Conservation (phyloP, 2,113 vertebrate genomes). For the Amblyornis subalaris region DNA sequence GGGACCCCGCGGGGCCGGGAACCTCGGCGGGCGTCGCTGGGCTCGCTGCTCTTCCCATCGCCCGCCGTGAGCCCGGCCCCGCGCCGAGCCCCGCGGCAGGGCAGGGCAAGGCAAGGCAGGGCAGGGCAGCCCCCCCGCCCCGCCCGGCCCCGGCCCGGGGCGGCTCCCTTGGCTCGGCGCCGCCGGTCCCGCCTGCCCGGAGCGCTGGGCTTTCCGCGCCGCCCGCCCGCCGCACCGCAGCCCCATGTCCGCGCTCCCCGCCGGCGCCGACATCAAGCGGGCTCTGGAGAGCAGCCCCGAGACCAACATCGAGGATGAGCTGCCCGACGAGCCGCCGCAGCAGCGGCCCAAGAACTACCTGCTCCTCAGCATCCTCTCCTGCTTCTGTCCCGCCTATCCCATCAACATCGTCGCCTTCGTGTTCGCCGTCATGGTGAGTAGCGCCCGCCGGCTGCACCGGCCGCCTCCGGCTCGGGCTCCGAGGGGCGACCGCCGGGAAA, state of each 20-base stretch:
- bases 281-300: constrained; percentile 72
- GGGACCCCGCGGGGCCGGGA: neutral
- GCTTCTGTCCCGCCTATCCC: constrained; percentile 85
- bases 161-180: constrained; percentile 40
- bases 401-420: constrained; percentile 85
- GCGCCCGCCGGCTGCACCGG: neutral
- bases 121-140: no score
- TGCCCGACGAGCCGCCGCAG: constrained; percentile 54
- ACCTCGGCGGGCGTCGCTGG: neutral
- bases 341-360: constrained; percentile 76
- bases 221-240: constrained; percentile 6
- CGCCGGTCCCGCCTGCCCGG: constrained; percentile 62
- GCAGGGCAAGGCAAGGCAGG: no score
- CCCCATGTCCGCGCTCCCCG: constrained; percentile 71
- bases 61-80: neutral
- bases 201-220: constrained; percentile 59
- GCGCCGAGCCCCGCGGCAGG: neutral
- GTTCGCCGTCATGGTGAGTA: constrained; percentile 85
- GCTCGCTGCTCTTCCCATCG: fast-evolving
- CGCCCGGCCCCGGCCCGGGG: neutral
- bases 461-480: neutral
- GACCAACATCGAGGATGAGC: constrained; percentile 69
- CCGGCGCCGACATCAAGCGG: constrained; percentile 69
- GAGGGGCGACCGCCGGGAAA: neutral
- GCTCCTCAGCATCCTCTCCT: constrained; percentile 81